These are phyloP conservation scores for Dynastes grantii DNA, from an alignment of 2,888 invertebrate genomes.

Conservation along the genomic window DNA sequence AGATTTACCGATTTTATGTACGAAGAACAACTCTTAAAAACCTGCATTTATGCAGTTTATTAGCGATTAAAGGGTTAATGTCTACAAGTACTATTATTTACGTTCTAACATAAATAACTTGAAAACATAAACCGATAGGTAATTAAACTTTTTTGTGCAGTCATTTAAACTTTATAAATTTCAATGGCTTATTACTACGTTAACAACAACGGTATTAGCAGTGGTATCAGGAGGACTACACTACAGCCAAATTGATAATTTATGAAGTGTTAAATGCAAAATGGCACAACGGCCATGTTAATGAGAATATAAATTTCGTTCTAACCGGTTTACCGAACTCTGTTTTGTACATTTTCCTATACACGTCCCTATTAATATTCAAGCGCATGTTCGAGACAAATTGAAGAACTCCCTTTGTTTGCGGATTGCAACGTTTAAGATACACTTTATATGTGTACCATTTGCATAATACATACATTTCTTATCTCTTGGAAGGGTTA, in stretches of 20 bases:
- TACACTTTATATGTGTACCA: constrained; percentile 44
- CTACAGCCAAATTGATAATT: constrained; percentile 35
- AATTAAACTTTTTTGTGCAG: not conserved
- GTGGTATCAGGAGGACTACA: constrained; percentile 7
- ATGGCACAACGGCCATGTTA: constrained; percentile 32
- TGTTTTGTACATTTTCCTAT: constrained; percentile 42
- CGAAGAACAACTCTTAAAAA: not conserved
- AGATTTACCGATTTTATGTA: too few relatives aligned
- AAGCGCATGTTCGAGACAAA: constrained; percentile 44
- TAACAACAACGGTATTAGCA: constrained; percentile 17
- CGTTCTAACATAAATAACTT: constrained; percentile 5
- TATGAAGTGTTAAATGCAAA: constrained; percentile 36
- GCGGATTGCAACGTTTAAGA: constrained; percentile 46
- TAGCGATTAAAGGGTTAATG: constrained; percentile 1
- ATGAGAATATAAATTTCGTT: constrained; percentile 36
- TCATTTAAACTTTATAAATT: constrained; percentile 15
- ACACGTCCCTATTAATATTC: constrained; percentile 41
- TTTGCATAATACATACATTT: constrained; percentile 45
- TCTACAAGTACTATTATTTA: not conserved
- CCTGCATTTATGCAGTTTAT: not conserved
- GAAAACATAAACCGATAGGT: constrained; percentile 1
- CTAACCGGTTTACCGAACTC: constrained; percentile 39
- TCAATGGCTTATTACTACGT: constrained; percentile 4
- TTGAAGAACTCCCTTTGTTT: constrained; percentile 42
- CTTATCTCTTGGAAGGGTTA: constrained; percentile 41